phyloP scores from a whole-genome alignment of 2,888 invertebrate species.

The Dasysyrphus albostriatus region DNA sequence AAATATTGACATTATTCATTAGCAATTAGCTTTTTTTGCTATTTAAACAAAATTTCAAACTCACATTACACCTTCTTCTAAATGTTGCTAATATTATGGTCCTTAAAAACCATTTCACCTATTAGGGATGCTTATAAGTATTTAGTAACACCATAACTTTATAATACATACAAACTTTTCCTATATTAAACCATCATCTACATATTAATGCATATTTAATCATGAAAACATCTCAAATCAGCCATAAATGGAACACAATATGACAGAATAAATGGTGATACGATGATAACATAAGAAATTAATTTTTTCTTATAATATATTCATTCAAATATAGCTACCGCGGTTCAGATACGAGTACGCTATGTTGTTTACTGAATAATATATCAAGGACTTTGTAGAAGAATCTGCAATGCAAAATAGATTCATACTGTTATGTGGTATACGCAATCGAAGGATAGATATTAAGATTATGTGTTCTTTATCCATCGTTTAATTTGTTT shows the following conservation, averaged over 20 bases:
- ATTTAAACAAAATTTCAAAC: too few species aligned
- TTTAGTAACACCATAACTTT: neutral
- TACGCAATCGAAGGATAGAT: neutral
- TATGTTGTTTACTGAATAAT: slow-evolving; percentile 3
- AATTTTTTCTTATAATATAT: slow-evolving; percentile 1
- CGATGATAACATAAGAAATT: neutral
- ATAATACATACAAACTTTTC: neutral
- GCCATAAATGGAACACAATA: neutral
- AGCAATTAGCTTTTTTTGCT: too few species aligned
- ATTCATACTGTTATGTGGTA: neutral
- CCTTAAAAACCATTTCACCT: neutral
- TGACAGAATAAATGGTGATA: neutral
- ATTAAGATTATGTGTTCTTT: neutral
- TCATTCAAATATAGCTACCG: neutral
- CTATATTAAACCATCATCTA: slow-evolving; percentile 1
- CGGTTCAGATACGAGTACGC: neutral
- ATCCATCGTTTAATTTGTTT: neutral
- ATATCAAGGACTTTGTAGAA: neutral
- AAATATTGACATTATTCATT: too few species aligned
- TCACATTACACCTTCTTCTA: too few species aligned
- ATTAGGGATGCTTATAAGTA: neutral
- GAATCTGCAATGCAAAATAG: neutral
- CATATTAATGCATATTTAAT: slow-evolving; percentile 19
- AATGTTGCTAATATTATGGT: too few species aligned
- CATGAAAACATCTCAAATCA: slow-evolving; percentile 2